A percentile compares a stretch with the other conserved stretches of the same genome.
phyloP scores from a whole-genome alignment of 2,888 invertebrate genomes.

The Orthosia gothica region DNA sequence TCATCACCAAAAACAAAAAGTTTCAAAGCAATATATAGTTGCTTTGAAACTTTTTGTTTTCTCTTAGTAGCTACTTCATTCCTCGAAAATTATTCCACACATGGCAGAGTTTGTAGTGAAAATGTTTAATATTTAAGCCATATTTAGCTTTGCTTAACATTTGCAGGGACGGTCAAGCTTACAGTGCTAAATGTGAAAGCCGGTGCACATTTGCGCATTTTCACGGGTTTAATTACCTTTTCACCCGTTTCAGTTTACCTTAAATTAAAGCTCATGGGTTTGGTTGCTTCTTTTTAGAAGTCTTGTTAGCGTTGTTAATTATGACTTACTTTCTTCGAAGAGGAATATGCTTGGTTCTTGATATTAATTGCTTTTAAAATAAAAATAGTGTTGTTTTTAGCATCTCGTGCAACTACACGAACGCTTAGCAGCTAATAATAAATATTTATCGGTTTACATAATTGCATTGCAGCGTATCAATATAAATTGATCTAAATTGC shows the following conservation, averaged over 20 bases:
- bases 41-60: too few relatives aligned
- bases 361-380: neutral
- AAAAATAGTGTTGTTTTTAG: neutral
- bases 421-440: too few relatives aligned
- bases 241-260: constrained; percentile 8
- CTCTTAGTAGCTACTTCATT: too few relatives aligned
- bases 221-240: neutral
- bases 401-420: neutral
- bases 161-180: constrained; percentile 33
- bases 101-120: constrained; percentile 20
- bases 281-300: neutral
- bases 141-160: constrained; percentile 40
- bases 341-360: neutral
- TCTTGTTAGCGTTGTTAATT: neutral
- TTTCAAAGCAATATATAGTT: constrained; percentile 30
- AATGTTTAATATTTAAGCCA: constrained; percentile 43
- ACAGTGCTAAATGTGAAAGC: constrained; percentile 34
- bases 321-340: neutral
- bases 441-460: too few relatives aligned
- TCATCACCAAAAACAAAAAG: constrained; percentile 14
- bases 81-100: constrained; percentile 39
- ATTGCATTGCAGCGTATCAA: neutral
- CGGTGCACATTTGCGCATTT: constrained; percentile 26
- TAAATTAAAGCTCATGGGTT: constrained; percentile 8
- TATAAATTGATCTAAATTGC: constrained; percentile 19